phyloP scores from a whole-genome alignment of 2,797 vertebrate species.

The Sandelia bainsii region DNA sequence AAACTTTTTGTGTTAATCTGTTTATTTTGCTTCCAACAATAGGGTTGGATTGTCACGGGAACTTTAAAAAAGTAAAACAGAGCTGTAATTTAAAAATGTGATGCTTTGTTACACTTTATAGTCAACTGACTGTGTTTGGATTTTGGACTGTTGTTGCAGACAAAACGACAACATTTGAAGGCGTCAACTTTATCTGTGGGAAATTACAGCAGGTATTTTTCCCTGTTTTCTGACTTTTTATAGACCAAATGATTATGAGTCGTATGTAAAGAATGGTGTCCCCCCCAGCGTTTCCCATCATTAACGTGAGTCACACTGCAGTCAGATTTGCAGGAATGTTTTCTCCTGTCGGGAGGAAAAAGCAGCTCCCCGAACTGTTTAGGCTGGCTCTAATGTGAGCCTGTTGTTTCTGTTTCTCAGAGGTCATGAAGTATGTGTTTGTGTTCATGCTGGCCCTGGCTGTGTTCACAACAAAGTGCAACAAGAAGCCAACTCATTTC shows the following conservation, averaged over 20 bases:
- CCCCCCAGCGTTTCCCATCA: constrained; percentile 1
- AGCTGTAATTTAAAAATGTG: too few relatives aligned
- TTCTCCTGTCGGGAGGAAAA: neutral
- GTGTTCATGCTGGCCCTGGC: constrained; percentile 4
- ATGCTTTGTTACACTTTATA: too few relatives aligned
- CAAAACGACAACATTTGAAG: neutral
- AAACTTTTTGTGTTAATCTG: too few relatives aligned
- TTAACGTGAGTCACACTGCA: constrained; percentile 1
- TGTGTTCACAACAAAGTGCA: constrained; percentile 39
- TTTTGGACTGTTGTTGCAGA: neutral
- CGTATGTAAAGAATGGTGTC: neutral
- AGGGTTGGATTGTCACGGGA: too few relatives aligned
- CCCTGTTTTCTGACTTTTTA: neutral
- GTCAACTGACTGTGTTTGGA: too few relatives aligned
- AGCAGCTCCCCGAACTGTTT: constrained; percentile 1
- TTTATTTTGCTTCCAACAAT: too few relatives aligned
- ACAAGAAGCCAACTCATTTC: constrained; percentile 37
- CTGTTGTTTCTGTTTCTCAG: neutral
- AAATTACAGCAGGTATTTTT: neutral
- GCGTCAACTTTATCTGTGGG: neutral
- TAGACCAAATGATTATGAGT: neutral
- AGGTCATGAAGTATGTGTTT: constrained; percentile 13
- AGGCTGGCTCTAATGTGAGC: neutral
- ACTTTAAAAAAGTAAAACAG: too few relatives aligned
- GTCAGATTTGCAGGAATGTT: constrained; percentile 8